Conservation (phyloP, 64 coral and sea anemone genomes). For the Trachythela sp. region DNA sequence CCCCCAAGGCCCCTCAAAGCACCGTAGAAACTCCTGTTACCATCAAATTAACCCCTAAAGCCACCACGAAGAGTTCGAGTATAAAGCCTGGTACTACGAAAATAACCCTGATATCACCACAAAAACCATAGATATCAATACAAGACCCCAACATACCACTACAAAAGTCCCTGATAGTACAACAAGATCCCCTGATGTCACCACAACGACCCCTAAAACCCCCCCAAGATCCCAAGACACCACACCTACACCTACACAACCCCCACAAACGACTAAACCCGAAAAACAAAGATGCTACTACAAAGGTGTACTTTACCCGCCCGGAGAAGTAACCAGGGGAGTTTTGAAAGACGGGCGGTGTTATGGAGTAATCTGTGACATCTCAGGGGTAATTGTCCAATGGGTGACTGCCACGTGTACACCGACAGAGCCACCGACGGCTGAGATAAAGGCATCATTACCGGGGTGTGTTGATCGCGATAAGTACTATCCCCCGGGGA, state of each 20-base stretch:
- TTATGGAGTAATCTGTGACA: not conserved
- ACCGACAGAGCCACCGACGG: not conserved
- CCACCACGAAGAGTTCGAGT: too few species aligned
- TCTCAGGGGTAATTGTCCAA: not conserved
- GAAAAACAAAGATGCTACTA: not conserved
- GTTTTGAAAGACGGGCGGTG: not conserved
- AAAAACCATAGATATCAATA: too few species aligned
- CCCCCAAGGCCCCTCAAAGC: too few species aligned
- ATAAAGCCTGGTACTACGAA: too few species aligned
- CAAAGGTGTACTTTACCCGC: not conserved
- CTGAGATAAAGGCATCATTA: not conserved
- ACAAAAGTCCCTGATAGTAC: not conserved
- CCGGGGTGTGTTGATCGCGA: not conserved
- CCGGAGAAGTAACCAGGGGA: not conserved
- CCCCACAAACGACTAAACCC: not conserved
- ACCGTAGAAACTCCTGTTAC: too few species aligned
- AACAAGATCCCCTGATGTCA: not conserved
- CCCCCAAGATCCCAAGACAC: not conserved
- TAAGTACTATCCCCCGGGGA: slow-evolving; percentile 6
- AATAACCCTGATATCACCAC: too few species aligned
- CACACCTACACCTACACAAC: not conserved
- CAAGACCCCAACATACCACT: not conserved
- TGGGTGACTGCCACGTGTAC: not conserved
- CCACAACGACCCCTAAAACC: not conserved
- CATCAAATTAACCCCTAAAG: too few species aligned